phyloP scores from a whole-genome alignment of 1,140 invertebrate species.

The Scaptomyza graminum region DNA sequence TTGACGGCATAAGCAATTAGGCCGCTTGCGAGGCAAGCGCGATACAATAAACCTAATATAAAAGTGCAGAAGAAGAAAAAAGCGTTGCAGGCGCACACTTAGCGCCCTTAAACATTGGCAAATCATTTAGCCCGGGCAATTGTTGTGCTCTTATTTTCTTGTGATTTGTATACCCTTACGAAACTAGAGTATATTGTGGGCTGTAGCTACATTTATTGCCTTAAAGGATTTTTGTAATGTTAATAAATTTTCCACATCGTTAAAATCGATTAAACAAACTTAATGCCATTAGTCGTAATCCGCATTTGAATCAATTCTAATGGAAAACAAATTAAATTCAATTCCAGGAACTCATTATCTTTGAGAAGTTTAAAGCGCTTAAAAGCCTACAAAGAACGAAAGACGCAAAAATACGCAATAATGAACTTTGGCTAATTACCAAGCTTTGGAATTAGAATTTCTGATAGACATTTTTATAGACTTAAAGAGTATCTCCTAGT shows the following conservation, averaged over 20 bases:
- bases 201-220: not conserved
- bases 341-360: too few relatives aligned
- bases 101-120: conserved; percentile 38
- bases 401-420: not conserved
- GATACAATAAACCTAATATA: conserved; percentile 4
- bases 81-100: conserved; percentile 58
- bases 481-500: not conserved
- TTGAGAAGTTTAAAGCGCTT: too few relatives aligned
- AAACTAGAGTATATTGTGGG: not conserved
- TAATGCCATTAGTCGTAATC: too few relatives aligned
- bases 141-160: conserved; percentile 28
- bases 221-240: too few relatives aligned
- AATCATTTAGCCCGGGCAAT: conserved; percentile 59
- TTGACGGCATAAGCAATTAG: conserved; percentile 60
- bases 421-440: too few relatives aligned
- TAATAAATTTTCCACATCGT: too few relatives aligned
- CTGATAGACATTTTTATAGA: not conserved
- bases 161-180: conserved; percentile 2
- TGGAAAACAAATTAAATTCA: too few relatives aligned
- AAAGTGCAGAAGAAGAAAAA: conserved; percentile 39
- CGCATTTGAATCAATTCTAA: too few relatives aligned
- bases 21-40: conserved; percentile 24
- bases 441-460: too few relatives aligned
- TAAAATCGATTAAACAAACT: too few relatives aligned
- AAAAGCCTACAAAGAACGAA: too few relatives aligned